Conservation (phyloP, 1,140 invertebrate species). For the Lineus longissimus region DNA sequence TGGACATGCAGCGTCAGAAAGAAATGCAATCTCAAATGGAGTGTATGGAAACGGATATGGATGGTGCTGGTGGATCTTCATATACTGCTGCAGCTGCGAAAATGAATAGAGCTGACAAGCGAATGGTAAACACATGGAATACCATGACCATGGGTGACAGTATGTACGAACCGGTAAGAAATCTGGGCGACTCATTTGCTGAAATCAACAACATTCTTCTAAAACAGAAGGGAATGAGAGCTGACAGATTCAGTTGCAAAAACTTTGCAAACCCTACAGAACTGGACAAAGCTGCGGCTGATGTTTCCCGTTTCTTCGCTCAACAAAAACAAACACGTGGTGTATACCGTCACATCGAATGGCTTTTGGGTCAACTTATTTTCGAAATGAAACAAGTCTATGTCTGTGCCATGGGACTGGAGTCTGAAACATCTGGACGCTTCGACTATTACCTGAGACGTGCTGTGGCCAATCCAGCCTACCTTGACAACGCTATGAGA, state of each 20-base stretch:
- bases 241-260: slow-evolving; percentile 6
- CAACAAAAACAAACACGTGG: not conserved
- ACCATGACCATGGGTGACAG: slow-evolving; percentile 3
- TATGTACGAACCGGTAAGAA: not conserved
- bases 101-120: not conserved
- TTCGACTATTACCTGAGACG: slow-evolving; percentile 3
- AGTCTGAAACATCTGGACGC: not conserved
- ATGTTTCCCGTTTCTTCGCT: not conserved
- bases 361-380: not conserved
- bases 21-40: slow-evolving; percentile 5
- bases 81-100: not conserved
- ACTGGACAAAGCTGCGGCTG: not conserved
- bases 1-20: slow-evolving; percentile 5
- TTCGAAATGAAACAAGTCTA: not conserved
- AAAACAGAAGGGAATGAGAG: not conserved
- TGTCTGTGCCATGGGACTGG: not conserved
- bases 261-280: slow-evolving; percentile 7
- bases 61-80: not conserved
- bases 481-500: not conserved
- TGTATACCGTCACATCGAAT: not conserved
- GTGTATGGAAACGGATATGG: not conserved
- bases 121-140: slow-evolving; percentile 6
- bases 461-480: not conserved
- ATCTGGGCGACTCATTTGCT: not conserved
- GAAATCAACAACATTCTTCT: slow-evolving; percentile 3